Base-by-base conservation (phyloP, 1,140 invertebrate genomes). In the Pachyrhynchus sulphureomaculatus region DNA sequence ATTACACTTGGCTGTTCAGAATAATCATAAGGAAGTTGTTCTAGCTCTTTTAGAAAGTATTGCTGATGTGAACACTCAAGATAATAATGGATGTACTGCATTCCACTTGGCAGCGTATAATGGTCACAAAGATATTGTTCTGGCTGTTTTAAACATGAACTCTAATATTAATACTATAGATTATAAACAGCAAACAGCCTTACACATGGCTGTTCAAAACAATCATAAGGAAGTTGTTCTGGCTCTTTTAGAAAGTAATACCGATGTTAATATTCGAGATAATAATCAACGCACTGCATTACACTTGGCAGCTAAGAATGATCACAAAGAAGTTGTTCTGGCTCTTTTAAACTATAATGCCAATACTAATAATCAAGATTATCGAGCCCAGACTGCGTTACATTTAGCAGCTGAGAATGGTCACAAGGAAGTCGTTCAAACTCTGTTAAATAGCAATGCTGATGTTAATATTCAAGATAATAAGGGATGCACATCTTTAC, bases 61-160 rank as follows among this genome's bases (percentile, higher is more conserved):
- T n/a, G n/a, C n/a, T n/a, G n/a, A 36, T 24, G 20, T 37, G 21
- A 39, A 15, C 18, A 20, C n/a, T 24, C 23, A 10, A n/a, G 34
- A 18, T 36, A 6, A 17, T 4, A 2, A 17, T 12, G 20, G 20
- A 15, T 18, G 23, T 9, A 53, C 49, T 24, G 36, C 23, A 21
- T n/a, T 53, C 6, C 49, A 53, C 20, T 29, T 39, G 18, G 49
- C 49, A 21, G 33, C 49, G 13, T 20, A 39, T 24, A 53, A 53
- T 13, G 29, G 26, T 53, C 49, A 37, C 12, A 4, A 17, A 0
- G 13, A 20, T n/a, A n/a, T 23, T 12, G 3, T 39, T 9, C 6
- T n/a, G 9, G 8, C 5, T 39, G n/a, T 53, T n/a, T n/a, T 53
- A 8, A 0, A 9, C 3, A 4, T 2, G 9, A 18, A 21, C 1